Conservation (phyloP, 2,113 vertebrate species). For the Scomber scombrus region DNA sequence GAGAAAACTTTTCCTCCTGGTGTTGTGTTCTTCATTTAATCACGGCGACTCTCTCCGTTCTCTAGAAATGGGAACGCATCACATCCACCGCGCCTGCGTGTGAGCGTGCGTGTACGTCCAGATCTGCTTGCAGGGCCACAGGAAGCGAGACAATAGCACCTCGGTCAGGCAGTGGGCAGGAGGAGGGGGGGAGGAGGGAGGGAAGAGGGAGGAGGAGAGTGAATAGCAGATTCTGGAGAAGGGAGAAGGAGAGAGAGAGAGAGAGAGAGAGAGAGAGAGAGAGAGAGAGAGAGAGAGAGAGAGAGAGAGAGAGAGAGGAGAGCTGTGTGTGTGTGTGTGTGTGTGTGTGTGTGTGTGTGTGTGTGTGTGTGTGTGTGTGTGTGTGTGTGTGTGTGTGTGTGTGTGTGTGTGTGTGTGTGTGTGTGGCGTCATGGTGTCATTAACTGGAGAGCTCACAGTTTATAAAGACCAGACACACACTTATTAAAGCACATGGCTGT, state of each 20-base stretch:
- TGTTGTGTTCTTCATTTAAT: background rate
- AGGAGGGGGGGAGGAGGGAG: background rate
- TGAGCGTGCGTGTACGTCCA: background rate
- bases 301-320: too few relatives aligned
- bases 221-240: conserved; percentile 11
- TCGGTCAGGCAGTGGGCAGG: conserved; percentile 49
- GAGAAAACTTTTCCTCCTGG: background rate
- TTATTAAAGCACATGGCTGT: background rate
- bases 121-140: conserved; percentile 56
- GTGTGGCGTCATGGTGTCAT: conserved; percentile 32
- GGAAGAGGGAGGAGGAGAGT: background rate
- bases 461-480: background rate
- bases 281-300: background rate
- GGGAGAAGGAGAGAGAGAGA: background rate
- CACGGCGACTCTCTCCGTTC: conserved; percentile 5
- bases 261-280: background rate
- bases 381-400: background rate
- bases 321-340: too few relatives aligned
- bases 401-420: background rate
- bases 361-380: too few relatives aligned
- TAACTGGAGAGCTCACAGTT: background rate
- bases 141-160: conserved; percentile 82
- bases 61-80: conserved; percentile 30
- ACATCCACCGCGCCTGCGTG: conserved; percentile 28
- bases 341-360: too few relatives aligned